Percentiles rank a stretch among this genome's conserved stretches.
phyloP scores from a whole-genome alignment of 2,888 invertebrate species.

The Ditula angustiorana region DNA sequence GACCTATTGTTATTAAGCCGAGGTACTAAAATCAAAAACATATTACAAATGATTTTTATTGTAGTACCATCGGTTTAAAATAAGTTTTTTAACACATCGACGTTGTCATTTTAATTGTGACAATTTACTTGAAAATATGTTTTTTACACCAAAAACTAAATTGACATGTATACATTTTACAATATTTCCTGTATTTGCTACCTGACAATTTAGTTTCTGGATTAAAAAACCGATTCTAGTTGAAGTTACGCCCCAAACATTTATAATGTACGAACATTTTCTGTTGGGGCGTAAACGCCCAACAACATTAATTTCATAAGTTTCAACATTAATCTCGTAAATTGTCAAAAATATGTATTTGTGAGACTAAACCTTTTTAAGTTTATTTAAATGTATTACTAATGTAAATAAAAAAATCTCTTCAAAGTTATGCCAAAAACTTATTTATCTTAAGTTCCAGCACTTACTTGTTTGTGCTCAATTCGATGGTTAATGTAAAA shows the following conservation, averaged over 20 bases:
- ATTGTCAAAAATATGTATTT: slow-evolving; percentile 39
- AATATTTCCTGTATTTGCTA: no score
- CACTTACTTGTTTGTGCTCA: slow-evolving; percentile 42
- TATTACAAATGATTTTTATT: slow-evolving; percentile 3
- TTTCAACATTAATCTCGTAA: no score
- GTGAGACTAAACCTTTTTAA: slow-evolving; percentile 54
- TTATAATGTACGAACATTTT: background rate
- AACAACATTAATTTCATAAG: background rate
- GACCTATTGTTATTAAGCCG: slow-evolving; percentile 8
- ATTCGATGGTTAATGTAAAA: slow-evolving; percentile 35
- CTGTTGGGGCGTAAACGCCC: background rate
- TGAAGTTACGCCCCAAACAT: no score
- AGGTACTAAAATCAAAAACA: background rate
- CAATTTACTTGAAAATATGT: background rate
- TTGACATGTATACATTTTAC: no score
- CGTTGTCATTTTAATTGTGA: slow-evolving; percentile 6
- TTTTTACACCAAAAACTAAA: background rate
- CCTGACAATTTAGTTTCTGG: no score
- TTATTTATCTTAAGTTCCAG: background rate
- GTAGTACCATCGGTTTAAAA: slow-evolving; percentile 13
- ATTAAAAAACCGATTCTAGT: no score
- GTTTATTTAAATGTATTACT: slow-evolving; percentile 54
- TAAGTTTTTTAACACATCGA: slow-evolving; percentile 38
- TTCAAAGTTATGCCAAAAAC: slow-evolving; percentile 39
- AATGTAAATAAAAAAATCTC: slow-evolving; percentile 57